Evolutionary conservation across 2,888 invertebrate genomes (phyloP).

Genomic region (Malthinus seriepunctatus): DNA sequence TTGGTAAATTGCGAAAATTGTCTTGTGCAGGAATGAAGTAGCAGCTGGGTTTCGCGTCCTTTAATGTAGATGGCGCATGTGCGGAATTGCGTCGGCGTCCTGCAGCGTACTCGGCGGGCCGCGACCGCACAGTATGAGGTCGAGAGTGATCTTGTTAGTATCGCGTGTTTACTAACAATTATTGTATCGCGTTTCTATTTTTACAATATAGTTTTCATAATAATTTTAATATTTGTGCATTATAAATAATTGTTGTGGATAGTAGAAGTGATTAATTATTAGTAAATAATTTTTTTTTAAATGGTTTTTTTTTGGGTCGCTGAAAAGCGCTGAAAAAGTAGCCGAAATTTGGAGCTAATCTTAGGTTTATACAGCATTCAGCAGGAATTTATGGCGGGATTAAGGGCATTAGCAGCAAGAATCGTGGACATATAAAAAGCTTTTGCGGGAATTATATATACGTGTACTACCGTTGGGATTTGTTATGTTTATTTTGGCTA

Average conservation of each 20-base stretch:
- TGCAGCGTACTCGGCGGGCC: constrained; percentile 29
- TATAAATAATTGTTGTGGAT: neutral
- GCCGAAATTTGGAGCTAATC: neutral
- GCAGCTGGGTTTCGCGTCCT: constrained; percentile 16
- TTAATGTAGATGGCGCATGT: constrained; percentile 25
- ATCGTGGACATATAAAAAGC: constrained; percentile 6
- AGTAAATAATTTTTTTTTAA: neutral
- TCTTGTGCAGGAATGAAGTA: neutral
- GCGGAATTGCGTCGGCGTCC: constrained; percentile 27
- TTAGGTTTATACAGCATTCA: neutral
- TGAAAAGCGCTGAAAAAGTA: neutral
- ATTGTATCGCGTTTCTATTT: constrained; percentile 15
- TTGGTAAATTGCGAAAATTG: too few species aligned
- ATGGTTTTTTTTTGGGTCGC: neutral
- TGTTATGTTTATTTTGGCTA: neutral
- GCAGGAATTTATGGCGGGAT: constrained; percentile 4
- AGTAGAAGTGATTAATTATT: neutral
- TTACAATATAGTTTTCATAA: constrained; percentile 3
- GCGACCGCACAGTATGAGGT: constrained; percentile 36
- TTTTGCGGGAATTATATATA: neutral
- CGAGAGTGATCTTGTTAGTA: constrained; percentile 21
- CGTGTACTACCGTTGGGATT: neutral
- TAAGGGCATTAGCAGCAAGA: neutral
- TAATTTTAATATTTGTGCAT: neutral
- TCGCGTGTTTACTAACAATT: constrained; percentile 13